Percentiles rank a stretch among this genome's conserved stretches.
These are phyloP conservation scores for Crax fasciolata DNA, from an alignment of 2,797 vertebrate genomes.

Conservation along the genomic window DNA sequence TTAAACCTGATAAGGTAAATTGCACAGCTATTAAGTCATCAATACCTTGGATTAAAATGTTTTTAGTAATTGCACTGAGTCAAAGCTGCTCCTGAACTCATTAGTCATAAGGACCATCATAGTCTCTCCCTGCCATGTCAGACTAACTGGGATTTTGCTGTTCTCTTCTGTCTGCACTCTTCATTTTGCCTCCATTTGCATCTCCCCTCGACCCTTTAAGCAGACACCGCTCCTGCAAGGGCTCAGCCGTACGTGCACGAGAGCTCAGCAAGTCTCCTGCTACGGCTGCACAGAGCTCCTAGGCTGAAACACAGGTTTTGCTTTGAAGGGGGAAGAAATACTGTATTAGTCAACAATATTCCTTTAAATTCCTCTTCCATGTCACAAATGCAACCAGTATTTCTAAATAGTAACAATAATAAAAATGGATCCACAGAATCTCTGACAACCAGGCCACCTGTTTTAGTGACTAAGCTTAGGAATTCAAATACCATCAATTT, in stretches of 20 bases:
- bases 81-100: neutral
- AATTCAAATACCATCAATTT: neutral
- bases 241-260: neutral
- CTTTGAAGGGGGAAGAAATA: neutral
- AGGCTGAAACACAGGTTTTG: neutral
- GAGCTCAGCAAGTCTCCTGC: neutral
- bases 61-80: conserved; percentile 17
- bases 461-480: neutral
- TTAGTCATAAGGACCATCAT: neutral
- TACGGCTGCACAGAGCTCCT: neutral
- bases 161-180: neutral
- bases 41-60: conserved; percentile 1
- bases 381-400: neutral
- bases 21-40: neutral
- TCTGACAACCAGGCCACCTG: neutral
- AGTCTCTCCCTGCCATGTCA: neutral
- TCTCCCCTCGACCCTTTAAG: neutral
- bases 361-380: neutral
- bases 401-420: neutral
- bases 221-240: neutral
- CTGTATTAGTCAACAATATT: neutral
- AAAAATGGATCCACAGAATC: neutral
- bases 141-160: neutral
- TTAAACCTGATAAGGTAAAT: conserved; percentile 15
- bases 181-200: neutral